These are phyloP conservation scores for Amyelois transitella DNA, from an alignment of 1,140 invertebrate genomes.

Conservation along the genomic window DNA sequence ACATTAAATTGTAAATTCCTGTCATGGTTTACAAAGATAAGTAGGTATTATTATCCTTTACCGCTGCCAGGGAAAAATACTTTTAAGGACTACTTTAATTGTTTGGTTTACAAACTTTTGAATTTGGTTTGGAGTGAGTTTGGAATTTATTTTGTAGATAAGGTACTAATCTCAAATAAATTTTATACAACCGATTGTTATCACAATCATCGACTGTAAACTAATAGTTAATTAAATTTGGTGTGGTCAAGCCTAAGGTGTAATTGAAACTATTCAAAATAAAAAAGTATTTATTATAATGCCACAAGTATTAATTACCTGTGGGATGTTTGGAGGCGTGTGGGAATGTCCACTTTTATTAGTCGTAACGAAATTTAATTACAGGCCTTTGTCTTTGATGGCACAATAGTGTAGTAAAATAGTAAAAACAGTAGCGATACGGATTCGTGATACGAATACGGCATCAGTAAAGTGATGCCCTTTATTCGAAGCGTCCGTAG, in stretches of 20 bases:
- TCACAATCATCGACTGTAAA: background rate
- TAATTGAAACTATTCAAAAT: background rate
- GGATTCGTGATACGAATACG: no score
- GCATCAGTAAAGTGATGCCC: no score
- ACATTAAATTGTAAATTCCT: no score
- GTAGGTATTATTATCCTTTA: no score
- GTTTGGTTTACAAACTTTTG: no score
- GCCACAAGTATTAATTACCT: slow-evolving; percentile 16
- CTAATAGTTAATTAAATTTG: background rate
- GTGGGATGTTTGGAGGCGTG: slow-evolving; percentile 9
- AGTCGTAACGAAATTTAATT: slow-evolving; percentile 40
- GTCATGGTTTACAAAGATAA: no score
- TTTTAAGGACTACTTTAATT: no score
- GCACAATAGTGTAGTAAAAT: slow-evolving; percentile 45
- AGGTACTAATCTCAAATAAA: no score
- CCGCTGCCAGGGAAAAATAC: no score
- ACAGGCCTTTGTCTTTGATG: slow-evolving; percentile 34
- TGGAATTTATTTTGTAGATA: no score
- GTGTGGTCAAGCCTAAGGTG: background rate
- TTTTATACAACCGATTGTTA: background rate
- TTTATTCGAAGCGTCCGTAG: no score
- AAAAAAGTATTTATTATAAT: background rate
- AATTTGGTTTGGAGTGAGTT: no score
- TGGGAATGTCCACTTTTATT: slow-evolving; percentile 23
- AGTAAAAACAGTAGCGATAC: slow-evolving; percentile 5